These are phyloP conservation scores for Harmothoe impar DNA, from an alignment of 2,888 invertebrate genomes.

Conservation along the genomic window DNA sequence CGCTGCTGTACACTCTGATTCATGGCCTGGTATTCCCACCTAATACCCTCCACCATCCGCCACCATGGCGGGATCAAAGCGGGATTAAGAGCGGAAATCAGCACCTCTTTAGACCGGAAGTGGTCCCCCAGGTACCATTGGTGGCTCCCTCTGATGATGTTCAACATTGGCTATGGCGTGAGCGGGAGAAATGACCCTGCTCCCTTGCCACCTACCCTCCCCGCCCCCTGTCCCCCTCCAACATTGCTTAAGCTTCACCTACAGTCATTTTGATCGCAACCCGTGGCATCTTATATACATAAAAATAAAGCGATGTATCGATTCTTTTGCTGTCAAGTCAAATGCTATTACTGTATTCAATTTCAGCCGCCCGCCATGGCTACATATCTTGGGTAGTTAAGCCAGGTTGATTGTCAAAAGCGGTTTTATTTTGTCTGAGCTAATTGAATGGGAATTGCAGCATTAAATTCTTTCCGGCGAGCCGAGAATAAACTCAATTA, in stretches of 20 bases:
- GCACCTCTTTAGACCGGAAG: conserved; percentile 25
- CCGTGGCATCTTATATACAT: neutral
- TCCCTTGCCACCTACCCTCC: neutral
- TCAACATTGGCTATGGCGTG: neutral
- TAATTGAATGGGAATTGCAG: no score
- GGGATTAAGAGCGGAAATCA: conserved; percentile 3
- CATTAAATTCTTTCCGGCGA: no score
- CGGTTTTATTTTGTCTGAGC: no score
- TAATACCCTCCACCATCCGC: conserved; percentile 1
- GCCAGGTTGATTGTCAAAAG: no score
- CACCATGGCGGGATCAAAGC: conserved; percentile 39
- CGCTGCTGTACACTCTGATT: neutral
- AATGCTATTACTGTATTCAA: no score
- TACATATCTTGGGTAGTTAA: no score
- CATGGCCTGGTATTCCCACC: conserved; percentile 27
- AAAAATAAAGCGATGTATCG: neutral
- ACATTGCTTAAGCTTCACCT: neutral
- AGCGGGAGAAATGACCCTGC: neutral
- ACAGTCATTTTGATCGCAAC: neutral
- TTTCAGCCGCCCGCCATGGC: no score
- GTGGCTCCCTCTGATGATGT: conserved; percentile 20
- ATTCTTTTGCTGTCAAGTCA: neutral
- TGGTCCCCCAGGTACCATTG: conserved; percentile 12
- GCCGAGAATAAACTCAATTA: no score
- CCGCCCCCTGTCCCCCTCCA: neutral